phyloP scores from a whole-genome alignment of 2,888 invertebrate species.

The Polietes domitor region DNA sequence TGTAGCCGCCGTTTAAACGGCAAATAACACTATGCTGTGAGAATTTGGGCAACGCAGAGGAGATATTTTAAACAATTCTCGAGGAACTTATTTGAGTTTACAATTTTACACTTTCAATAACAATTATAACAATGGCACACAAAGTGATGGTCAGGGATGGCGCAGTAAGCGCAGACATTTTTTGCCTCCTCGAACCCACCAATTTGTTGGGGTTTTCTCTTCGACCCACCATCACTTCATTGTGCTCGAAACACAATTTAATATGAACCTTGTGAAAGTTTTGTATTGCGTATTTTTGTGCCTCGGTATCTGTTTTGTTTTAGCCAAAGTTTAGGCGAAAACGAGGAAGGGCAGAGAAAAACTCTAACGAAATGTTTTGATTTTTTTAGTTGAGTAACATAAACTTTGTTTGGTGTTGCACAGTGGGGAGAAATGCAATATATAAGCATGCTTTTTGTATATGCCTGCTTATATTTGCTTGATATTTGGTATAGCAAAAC shows the following conservation, averaged over 20 bases:
- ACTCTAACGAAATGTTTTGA: too few species aligned
- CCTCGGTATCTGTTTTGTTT: neutral
- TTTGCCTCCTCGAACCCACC: neutral
- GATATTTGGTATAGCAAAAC: too few species aligned
- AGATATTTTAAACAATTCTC: neutral
- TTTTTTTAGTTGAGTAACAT: too few species aligned
- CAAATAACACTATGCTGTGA: neutral
- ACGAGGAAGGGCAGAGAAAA: neutral
- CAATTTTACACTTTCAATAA: conserved; percentile 40
- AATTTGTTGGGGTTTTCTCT: neutral
- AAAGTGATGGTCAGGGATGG: neutral
- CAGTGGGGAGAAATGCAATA: too few species aligned
- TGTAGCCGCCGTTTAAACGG: too few species aligned
- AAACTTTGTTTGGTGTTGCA: too few species aligned
- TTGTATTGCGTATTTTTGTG: neutral
- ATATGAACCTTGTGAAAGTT: neutral
- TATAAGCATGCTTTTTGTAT: too few species aligned
- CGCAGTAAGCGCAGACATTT: neutral
- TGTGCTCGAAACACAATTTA: too few species aligned
- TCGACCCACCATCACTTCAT: too few species aligned
- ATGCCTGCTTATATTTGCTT: too few species aligned
- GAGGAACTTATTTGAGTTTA: conserved; percentile 40
- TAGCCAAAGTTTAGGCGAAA: neutral
- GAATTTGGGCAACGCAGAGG: neutral
- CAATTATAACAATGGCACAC: conserved; percentile 28